A percentile compares a stretch with the other conserved stretches of the same genome.
phyloP scores from a whole-genome alignment of 2,888 invertebrate species.

The Lathronympha strigana region DNA sequence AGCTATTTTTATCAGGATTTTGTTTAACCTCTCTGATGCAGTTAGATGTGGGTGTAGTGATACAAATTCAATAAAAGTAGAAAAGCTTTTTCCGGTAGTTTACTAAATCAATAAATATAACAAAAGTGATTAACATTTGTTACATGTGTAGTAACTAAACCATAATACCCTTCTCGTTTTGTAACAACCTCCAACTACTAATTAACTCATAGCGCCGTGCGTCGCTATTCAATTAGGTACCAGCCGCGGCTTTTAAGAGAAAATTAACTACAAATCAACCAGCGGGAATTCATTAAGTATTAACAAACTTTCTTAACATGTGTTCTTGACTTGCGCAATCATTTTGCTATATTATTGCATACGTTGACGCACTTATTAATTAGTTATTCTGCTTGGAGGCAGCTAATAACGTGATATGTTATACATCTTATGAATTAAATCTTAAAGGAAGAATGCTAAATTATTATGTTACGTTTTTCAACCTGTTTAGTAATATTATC shows the following conservation, averaged over 20 bases:
- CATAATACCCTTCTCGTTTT: neutral
- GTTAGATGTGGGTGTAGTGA: too few species aligned
- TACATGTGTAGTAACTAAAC: neutral
- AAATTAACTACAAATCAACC: constrained; percentile 81
- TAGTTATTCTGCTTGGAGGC: constrained; percentile 14
- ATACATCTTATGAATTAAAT: neutral
- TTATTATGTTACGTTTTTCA: too few species aligned
- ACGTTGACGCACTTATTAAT: constrained; percentile 48
- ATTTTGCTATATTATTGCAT: constrained; percentile 48
- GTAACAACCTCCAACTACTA: constrained; percentile 25
- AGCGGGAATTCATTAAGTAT: constrained; percentile 74
- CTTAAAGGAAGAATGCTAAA: too few species aligned
- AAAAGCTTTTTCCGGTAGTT: too few species aligned
- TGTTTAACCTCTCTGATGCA: too few species aligned
- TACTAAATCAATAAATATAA: neutral
- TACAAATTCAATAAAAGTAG: too few species aligned
- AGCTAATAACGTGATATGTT: neutral
- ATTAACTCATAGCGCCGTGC: constrained; percentile 51
- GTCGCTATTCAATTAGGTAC: constrained; percentile 73
- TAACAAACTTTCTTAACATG: constrained; percentile 81
- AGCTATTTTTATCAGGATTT: too few species aligned
- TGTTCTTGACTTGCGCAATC: constrained; percentile 72
- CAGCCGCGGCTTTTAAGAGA: constrained; percentile 62
- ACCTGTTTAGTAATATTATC: too few species aligned
- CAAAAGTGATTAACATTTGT: neutral